These are phyloP conservation scores for Sparidentex hasta DNA, from an alignment of 2,797 vertebrate genomes.

Conservation along the genomic window DNA sequence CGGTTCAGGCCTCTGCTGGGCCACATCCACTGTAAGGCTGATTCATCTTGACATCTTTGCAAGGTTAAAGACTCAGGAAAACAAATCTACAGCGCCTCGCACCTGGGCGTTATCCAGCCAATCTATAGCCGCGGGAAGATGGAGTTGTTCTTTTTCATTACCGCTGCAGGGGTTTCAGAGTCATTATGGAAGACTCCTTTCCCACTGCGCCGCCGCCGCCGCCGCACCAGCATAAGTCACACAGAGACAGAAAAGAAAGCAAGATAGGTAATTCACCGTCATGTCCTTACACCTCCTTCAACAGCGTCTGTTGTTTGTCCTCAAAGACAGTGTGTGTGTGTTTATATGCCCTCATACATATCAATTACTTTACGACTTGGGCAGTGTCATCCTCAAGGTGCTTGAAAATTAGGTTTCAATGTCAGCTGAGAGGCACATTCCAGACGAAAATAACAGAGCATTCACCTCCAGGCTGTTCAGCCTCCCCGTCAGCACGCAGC, in stretches of 20 bases:
- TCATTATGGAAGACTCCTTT: conserved; percentile 57
- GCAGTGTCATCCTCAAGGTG: conserved; percentile 81
- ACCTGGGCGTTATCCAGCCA: conserved; percentile 39
- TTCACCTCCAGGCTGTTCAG: conserved; percentile 71
- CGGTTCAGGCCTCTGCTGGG: conserved; percentile 48
- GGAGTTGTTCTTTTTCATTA: conserved; percentile 69
- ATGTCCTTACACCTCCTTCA: conserved; percentile 66
- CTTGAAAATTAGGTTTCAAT: conserved; percentile 82
- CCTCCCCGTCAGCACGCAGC: conserved; percentile 38
- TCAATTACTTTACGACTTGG: conserved; percentile 80
- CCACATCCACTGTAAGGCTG: conserved; percentile 49
- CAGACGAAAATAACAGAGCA: conserved; percentile 66
- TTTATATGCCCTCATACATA: conserved; percentile 80
- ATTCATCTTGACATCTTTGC: conserved; percentile 63
- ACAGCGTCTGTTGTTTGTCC: conserved; percentile 71
- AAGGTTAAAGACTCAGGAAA: conserved; percentile 68
- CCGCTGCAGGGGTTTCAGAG: conserved; percentile 60
- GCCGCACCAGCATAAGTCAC: conserved; percentile 57
- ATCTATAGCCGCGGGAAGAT: conserved; percentile 56
- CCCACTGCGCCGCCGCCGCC: conserved; percentile 49
- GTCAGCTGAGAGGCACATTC: conserved; percentile 75
- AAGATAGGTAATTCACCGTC: conserved; percentile 57
- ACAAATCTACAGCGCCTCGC: conserved; percentile 50
- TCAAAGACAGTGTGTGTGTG: conserved; percentile 71
- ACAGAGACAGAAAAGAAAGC: conserved; percentile 50